phyloP scores from a whole-genome alignment of 30 jellyfish, hydroid and myxozoan genomes.

The Cassiopea xamachana region DNA sequence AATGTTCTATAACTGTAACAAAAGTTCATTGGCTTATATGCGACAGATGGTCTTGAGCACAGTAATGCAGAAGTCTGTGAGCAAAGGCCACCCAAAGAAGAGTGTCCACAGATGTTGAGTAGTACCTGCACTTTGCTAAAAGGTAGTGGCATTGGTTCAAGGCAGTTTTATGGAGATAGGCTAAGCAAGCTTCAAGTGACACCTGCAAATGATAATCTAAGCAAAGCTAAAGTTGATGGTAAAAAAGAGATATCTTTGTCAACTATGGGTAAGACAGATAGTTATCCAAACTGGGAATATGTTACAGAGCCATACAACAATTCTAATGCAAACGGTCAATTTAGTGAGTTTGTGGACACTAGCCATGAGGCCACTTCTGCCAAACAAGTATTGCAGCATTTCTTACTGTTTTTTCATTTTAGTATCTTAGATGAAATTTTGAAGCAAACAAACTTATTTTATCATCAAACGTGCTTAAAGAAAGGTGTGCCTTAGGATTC shows the following conservation, averaged over 20 bases:
- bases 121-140: neutral
- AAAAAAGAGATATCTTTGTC: neutral
- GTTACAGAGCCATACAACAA: neutral
- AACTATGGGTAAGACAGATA: neutral
- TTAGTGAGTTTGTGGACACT: neutral
- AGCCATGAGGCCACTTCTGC: neutral
- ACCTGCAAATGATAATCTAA: neutral
- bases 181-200: neutral
- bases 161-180: neutral
- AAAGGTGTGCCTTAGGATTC: neutral
- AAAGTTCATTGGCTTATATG: neutral
- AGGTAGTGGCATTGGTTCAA: neutral
- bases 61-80: neutral
- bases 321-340: neutral
- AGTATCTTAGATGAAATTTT: neutral
- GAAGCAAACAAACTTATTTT: neutral
- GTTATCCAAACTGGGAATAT: neutral
- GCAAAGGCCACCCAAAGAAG: neutral
- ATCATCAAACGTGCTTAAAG: neutral
- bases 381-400: neutral
- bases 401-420: neutral
- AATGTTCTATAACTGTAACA: neutral
- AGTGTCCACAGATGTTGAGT: neutral
- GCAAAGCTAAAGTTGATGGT: neutral
- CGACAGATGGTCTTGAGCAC: neutral